A percentile compares a stretch with the other conserved stretches of the same genome.
Evolutionary conservation across 2,797 vertebrate species (phyloP).

Genomic region (Megaceryle alcyon): DNA sequence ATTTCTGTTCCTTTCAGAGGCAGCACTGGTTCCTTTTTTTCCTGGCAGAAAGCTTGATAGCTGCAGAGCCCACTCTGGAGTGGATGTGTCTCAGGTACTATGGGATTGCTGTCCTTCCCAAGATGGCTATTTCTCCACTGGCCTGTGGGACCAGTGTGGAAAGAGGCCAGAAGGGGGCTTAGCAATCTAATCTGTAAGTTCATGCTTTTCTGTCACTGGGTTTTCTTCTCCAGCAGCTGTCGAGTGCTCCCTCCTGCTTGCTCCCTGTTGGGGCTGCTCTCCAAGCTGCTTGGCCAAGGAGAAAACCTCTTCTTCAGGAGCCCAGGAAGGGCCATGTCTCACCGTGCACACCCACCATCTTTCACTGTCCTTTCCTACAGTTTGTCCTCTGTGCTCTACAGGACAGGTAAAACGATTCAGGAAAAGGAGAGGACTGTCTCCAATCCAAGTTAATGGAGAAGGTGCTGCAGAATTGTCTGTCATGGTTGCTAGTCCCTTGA

Average conservation of each 20-base stretch:
- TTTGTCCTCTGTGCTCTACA: not conserved
- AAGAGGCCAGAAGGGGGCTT: not conserved
- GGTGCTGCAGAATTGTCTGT: not conserved
- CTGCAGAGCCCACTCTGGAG: accelerated
- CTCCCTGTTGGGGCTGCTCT: not conserved
- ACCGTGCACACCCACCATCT: accelerated
- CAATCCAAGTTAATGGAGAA: not conserved
- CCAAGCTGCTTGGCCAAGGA: not conserved
- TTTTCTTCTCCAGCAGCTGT: accelerated
- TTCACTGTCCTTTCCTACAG: too few species aligned
- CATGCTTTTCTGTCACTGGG: not conserved
- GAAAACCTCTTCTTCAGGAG: not conserved
- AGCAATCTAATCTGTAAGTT: not conserved
- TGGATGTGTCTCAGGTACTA: not conserved
- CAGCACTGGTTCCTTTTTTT: not conserved
- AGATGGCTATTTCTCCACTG: accelerated
- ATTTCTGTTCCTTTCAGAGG: not conserved
- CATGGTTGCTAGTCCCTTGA: not conserved
- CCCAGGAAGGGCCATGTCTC: not conserved
- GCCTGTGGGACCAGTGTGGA: not conserved
- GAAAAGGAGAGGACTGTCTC: not conserved
- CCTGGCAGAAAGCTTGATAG: not conserved
- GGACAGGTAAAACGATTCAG: not conserved
- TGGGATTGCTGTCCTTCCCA: accelerated
- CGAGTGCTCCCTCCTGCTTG: not conserved